phyloP scores from a whole-genome alignment of 2,888 invertebrate species.

The Silvanus unidentatus region DNA sequence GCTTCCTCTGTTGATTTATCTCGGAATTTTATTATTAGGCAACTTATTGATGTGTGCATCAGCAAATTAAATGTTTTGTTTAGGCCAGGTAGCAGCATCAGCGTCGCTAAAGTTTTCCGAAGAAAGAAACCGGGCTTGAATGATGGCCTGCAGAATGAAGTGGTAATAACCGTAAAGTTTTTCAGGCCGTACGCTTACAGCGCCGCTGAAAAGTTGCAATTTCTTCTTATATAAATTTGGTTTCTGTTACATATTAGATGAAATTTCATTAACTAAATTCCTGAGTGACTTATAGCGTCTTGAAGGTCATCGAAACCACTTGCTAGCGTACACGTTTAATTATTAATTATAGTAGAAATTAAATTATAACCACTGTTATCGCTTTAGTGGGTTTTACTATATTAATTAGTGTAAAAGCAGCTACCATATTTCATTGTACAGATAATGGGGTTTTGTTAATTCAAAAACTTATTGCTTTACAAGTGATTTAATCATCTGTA shows the following conservation, averaged over 20 bases:
- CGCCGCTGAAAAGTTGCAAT: no score
- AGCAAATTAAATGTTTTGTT: no score
- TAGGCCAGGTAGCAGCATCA: no score
- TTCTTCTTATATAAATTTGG: constrained; percentile 7
- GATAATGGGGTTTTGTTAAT: neutral
- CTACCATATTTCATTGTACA: constrained; percentile 11
- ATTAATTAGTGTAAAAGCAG: constrained; percentile 20
- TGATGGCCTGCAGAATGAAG: no score
- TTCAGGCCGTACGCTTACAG: no score
- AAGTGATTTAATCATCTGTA: constrained; percentile 1
- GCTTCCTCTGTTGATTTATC: no score
- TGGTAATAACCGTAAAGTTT: no score
- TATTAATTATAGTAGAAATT: constrained; percentile 26
- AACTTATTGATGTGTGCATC: no score
- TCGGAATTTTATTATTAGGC: no score
- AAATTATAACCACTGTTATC: constrained; percentile 23
- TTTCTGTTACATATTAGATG: constrained; percentile 18
- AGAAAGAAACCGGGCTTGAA: no score
- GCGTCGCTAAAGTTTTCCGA: no score
- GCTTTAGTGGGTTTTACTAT: constrained; percentile 17
- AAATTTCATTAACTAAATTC: constrained; percentile 31
- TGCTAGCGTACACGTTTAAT: constrained; percentile 21
- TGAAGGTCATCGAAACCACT: constrained; percentile 27
- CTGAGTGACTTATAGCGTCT: constrained; percentile 18
- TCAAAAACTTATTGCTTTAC: constrained; percentile 1